Percentiles rank a stretch among this genome's conserved stretches.
Evolutionary conservation across 2,888 invertebrate species (phyloP).

Genomic region (Drosophila austrosaltans): DNA sequence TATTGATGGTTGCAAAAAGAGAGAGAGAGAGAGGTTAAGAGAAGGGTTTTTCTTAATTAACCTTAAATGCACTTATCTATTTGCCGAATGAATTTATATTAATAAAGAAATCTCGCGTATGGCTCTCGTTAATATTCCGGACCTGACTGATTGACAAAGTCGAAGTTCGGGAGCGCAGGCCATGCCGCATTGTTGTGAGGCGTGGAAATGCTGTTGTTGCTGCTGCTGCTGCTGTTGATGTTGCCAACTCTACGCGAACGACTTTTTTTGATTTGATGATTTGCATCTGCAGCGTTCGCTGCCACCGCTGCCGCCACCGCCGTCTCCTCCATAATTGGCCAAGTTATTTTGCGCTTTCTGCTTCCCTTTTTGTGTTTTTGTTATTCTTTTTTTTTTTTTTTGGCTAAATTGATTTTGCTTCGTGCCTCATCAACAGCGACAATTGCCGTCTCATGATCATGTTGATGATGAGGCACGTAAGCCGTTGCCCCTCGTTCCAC

Average conservation of each 20-base stretch:
- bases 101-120: no score
- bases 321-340: conserved; percentile 57
- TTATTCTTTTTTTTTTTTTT: conserved; percentile 9
- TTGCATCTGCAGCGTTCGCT: conserved; percentile 46
- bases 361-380: conserved; percentile 16
- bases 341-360: conserved; percentile 71
- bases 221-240: neutral
- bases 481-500: conserved; percentile 34
- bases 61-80: no score
- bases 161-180: conserved; percentile 60
- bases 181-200: conserved; percentile 59
- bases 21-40: no score
- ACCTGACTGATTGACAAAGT: conserved; percentile 63
- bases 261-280: conserved; percentile 39
- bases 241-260: conserved; percentile 13
- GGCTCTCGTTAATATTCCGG: neutral
- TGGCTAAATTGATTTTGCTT: conserved; percentile 73
- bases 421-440: conserved; percentile 75
- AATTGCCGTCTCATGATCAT: conserved; percentile 63
- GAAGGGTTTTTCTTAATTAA: no score
- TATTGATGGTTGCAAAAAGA: no score
- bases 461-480: conserved; percentile 44
- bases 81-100: no score
- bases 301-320: conserved; percentile 29
- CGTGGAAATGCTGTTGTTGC: conserved; percentile 38